Percentiles rank a stretch among this genome's conserved stretches.
phyloP scores from a whole-genome alignment of 2,797 vertebrate genomes.

The Rachycentron canadum region DNA sequence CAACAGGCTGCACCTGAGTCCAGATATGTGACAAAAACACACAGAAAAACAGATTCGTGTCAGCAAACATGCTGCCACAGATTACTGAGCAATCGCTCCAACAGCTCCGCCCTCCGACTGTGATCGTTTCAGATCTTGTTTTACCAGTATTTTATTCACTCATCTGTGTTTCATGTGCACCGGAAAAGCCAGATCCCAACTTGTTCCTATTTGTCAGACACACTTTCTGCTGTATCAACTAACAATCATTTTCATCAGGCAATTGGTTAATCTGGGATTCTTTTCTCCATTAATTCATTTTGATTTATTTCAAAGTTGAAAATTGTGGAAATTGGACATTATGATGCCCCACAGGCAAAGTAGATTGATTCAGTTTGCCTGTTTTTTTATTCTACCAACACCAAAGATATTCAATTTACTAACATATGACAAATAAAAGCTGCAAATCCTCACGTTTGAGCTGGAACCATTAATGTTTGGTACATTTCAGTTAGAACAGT shows the following conservation, averaged over 20 bases:
- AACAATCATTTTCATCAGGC: neutral
- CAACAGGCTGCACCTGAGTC: neutral
- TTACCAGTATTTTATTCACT: conserved; percentile 28
- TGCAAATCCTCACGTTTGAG: neutral
- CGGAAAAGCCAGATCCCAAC: neutral
- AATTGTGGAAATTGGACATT: neutral
- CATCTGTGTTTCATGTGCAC: neutral
- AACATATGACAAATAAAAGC: neutral
- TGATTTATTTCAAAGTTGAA: neutral
- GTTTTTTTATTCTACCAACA: neutral
- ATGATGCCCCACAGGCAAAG: neutral
- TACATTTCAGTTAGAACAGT: neutral
- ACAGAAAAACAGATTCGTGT: neutral
- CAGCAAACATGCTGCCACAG: neutral
- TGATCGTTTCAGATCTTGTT: conserved; percentile 23
- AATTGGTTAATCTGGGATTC: neutral
- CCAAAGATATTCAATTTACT: neutral
- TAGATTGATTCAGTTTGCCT: neutral
- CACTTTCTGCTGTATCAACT: neutral
- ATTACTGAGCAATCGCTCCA: neutral
- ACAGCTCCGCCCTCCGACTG: conserved; percentile 23
- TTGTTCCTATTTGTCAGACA: neutral
- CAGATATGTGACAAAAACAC: neutral
- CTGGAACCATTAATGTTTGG: neutral
- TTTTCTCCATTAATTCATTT: neutral